phyloP scores from a whole-genome alignment of 2,888 invertebrate species.

The Drosophila prostipennis region DNA sequence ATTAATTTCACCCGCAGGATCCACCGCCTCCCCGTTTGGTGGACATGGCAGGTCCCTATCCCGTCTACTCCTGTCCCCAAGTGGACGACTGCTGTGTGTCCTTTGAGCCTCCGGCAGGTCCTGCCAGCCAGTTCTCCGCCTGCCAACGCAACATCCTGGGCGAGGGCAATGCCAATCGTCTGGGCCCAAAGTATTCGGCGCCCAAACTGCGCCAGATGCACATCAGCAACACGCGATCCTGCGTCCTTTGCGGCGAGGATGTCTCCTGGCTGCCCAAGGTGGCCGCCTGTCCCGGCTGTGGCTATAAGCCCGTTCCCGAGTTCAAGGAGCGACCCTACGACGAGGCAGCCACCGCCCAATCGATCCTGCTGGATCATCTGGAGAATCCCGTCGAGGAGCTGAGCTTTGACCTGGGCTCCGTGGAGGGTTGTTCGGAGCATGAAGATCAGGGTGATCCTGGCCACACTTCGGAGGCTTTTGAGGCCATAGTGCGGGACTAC shows the following conservation, averaged over 20 bases:
- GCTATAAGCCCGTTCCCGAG: conserved; percentile 77
- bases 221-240: conserved; percentile 43
- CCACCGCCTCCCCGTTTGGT: not conserved
- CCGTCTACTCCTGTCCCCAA: conserved; percentile 38
- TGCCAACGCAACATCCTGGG: conserved; percentile 33
- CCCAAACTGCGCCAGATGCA: conserved; percentile 57
- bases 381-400: conserved; percentile 43
- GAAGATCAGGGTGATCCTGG: not conserved
- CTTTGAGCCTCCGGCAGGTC: conserved; percentile 15
- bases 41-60: conserved; percentile 62
- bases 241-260: conserved; percentile 80
- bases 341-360: conserved; percentile 74
- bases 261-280: conserved; percentile 83
- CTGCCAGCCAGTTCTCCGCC: conserved; percentile 49
- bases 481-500: conserved; percentile 51
- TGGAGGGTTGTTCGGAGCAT: not conserved
- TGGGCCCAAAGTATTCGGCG: conserved; percentile 27
- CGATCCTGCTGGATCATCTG: conserved; percentile 72
- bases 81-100: conserved; percentile 27
- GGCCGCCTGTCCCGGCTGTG: conserved; percentile 82
- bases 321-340: conserved; percentile 73
- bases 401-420: not conserved
- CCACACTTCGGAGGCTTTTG: conserved; percentile 54
- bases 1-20: not conserved
- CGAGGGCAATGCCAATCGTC: conserved; percentile 50